Conservation (phyloP, 2,113 vertebrate species). For the Colaptes auratus region DNA sequence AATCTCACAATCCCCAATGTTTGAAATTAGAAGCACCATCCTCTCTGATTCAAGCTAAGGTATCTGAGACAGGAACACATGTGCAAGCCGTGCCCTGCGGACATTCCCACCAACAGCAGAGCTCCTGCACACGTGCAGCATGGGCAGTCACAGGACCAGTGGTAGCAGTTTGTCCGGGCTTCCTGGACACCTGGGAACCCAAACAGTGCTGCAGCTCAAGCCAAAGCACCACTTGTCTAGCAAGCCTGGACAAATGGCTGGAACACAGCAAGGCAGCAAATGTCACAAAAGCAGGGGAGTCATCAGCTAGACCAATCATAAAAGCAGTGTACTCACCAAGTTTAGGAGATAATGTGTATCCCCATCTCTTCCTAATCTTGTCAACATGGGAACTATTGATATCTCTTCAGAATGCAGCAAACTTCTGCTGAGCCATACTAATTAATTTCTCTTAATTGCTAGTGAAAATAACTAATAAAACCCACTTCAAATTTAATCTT, state of each 20-base stretch:
- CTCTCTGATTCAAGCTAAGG: neutral
- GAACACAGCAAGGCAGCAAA: neutral
- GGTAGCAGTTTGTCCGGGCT: neutral
- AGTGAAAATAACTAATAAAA: neutral
- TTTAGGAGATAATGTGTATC: neutral
- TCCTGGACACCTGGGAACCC: neutral
- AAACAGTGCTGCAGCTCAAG: neutral
- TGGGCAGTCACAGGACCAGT: neutral
- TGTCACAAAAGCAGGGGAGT: neutral
- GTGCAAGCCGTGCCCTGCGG: rapidly evolving
- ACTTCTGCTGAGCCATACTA: slow-evolving; percentile 2
- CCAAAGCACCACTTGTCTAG: neutral
- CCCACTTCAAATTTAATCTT: neutral
- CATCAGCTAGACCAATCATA: neutral
- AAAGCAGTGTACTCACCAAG: neutral
- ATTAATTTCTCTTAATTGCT: neutral
- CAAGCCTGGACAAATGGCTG: neutral
- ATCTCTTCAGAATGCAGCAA: neutral
- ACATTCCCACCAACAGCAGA: neutral
- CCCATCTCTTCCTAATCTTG: neutral
- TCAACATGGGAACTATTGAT: neutral
- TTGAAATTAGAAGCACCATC: neutral
- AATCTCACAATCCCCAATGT: neutral
- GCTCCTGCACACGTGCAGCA: rapidly evolving
- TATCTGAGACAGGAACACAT: rapidly evolving